These are phyloP conservation scores for Prunella strophiata DNA, from an alignment of 2,797 vertebrate genomes.

Conservation along the genomic window DNA sequence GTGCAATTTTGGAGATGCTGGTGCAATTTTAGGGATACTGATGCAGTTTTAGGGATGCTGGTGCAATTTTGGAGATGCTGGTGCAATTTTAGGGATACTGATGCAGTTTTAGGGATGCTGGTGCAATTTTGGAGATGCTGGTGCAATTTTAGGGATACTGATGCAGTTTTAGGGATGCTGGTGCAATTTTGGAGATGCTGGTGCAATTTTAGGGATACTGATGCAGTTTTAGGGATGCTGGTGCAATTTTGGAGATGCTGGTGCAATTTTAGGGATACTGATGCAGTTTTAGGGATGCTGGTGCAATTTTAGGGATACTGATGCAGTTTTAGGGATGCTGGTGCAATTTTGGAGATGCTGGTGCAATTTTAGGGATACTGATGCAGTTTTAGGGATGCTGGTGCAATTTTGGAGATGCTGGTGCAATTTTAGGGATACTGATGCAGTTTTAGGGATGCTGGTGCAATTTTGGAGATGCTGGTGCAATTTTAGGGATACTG, in stretches of 20 bases:
- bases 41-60: too few relatives aligned
- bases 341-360: neutral
- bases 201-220: neutral
- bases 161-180: rapidly evolving
- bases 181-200: too few relatives aligned
- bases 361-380: neutral
- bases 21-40: too few relatives aligned
- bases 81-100: neutral
- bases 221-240: neutral
- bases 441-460: rapidly evolving
- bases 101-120: too few relatives aligned
- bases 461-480: too few relatives aligned
- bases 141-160: neutral
- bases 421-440: neutral
- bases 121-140: rapidly evolving
- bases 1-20: too few relatives aligned
- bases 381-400: too few relatives aligned
- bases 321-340: too few relatives aligned
- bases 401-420: rapidly evolving
- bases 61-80: neutral
- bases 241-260: neutral
- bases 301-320: too few relatives aligned
- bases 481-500: neutral
- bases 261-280: too few relatives aligned
- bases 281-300: too few relatives aligned